A percentile compares a stretch with the other conserved stretches of the same genome.
These are phyloP conservation scores for Piscicola geometra DNA, from an alignment of 2,888 invertebrate genomes.

Conservation along the genomic window DNA sequence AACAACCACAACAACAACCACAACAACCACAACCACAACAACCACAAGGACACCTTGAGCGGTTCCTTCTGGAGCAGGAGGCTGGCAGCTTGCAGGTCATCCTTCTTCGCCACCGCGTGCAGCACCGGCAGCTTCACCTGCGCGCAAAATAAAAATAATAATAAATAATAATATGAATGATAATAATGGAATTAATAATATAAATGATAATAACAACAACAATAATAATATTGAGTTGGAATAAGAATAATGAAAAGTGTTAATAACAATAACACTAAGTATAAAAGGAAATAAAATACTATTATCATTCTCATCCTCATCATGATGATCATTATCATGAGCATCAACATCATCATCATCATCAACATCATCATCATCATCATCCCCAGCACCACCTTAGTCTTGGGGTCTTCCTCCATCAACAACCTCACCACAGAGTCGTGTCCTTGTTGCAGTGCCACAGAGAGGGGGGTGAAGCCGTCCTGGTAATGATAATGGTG, in stretches of 20 bases:
- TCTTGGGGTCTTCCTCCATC: conserved; percentile 31
- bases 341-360: neutral
- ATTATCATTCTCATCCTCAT: neutral
- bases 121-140: conserved; percentile 35
- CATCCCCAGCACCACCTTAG: conserved; percentile 16
- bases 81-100: conserved; percentile 34
- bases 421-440: conserved; percentile 30
- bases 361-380: neutral
- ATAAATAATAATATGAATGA: neutral
- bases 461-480: conserved; percentile 36
- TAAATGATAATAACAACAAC: neutral
- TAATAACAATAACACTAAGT: too few species aligned
- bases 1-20: too few species aligned
- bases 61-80: conserved; percentile 34
- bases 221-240: too few species aligned
- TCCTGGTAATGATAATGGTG: conserved; percentile 25
- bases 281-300: too few species aligned
- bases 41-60: conserved; percentile 11
- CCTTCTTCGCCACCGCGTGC: conserved; percentile 38
- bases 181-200: neutral
- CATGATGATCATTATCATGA: neutral
- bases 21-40: too few species aligned
- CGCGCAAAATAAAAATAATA: too few species aligned
- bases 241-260: too few species aligned
- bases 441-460: conserved; percentile 37